Base-by-base conservation (phyloP, 2,113 vertebrate genomes). In the Cavia aperea region DNA sequence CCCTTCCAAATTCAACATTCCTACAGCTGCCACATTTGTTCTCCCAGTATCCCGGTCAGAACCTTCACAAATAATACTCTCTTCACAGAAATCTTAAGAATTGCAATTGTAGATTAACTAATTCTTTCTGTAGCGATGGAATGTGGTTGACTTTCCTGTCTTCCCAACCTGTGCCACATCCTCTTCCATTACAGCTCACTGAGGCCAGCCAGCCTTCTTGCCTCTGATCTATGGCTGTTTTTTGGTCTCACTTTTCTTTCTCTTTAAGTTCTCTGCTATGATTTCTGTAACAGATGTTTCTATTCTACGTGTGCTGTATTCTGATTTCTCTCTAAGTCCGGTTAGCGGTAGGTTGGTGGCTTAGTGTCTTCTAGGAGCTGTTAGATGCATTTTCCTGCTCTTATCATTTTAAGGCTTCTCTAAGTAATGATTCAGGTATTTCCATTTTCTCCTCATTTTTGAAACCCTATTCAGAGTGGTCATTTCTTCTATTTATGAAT, bases 41-140 rank as follows among this genome's bases (percentile, higher is more conserved):
- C 95, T 98, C 4, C 97, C 95, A 3, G 79, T 92, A 1, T 97
- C 98, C 18, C 86, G 93, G 98, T 56, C 11, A 39, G 87, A 90
- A 81, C 3, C 63, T 92, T 88, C 54, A 82, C 46, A 93, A 81
- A 70, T n/a, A 86, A 46, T 26, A 70, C 60, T n/a, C 29, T 29
- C 36, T 62, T 86, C 75, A 81, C 23, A 81, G 54, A 70, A 60
- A 83, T 11, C 36, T 62, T 72, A 70, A 66, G 72, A 21, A 33
- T 73, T 68, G 31, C 31, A 21, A n/a, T 18, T 31, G n/a, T 70
- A 70, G 56, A 70, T 46, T 19, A 29, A n/a, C 31, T 79, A 29
- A 33, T 36, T 82, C 33, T 83, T 46, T 31, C 29, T 83, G 58
- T 15, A 24, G 21, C 13, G 46, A 16, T 13, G 73, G 81, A 46